Evolutionary conservation across 1,140 invertebrate species (phyloP), one percentile per base, ranked within the genome.

Genomic region (Bursaphelenchus mucronatus): DNA sequence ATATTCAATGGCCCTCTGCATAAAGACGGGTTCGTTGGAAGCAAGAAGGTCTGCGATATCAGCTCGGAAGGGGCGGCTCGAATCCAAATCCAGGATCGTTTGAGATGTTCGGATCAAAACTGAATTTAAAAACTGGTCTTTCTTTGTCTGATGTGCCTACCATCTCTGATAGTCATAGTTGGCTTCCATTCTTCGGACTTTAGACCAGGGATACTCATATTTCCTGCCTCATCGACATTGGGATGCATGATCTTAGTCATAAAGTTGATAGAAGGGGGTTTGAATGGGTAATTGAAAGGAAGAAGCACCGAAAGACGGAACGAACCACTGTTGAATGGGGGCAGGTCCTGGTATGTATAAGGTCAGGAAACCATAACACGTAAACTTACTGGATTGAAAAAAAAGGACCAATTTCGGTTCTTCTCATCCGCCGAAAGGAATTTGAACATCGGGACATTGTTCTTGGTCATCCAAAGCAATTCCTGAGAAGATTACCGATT

Each of bases 1-100:
- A 81, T 89, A 92, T 75, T 97, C 94, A 82, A 96, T 92, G 45
- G 94, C 94, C 85, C 94, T 96, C 85, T 95, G 96, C 69, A 91
- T 86, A 82, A 96, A 97, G 82, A 94, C 95, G 85, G 94, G 95
- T 74, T 87, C 87, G 83, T 97, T 92, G 83, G 92, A 93, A 6
- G 89, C 85, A 81, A 88, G 96, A 84, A 96, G 92, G 82, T 97
- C 93, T 41, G 92, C 93, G 75, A 97, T 83, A 82, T 97, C 94
- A 52, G 90, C 90, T 74, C 93, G 86, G 45, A 97, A 83, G 30
- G 19, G 19, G n/a, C 39, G 54, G n/a, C 5, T 15, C n/a, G 13
- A 30, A 13, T 55, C 54, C 19, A 44, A 13, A 21, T 55, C 39
- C 54, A 15, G n/a, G 30, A 55, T 21, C 54, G 15, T 15, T 15